Evolutionary conservation across 2,888 invertebrate genomes (phyloP).

Genomic region (Biston stratarius): DNA sequence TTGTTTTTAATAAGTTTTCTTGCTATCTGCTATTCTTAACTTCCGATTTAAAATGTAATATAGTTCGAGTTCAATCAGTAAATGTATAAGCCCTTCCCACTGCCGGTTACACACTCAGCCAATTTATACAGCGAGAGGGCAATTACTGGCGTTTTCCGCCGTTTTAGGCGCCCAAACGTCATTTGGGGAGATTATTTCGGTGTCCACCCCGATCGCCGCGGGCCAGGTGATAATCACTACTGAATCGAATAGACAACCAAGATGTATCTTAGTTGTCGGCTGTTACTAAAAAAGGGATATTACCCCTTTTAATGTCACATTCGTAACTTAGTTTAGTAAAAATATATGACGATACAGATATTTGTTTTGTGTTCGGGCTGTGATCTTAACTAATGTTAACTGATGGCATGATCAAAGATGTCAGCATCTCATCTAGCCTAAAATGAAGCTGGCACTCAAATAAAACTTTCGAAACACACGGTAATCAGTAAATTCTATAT

Average conservation of each 20-base stretch:
- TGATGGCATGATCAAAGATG: neutral
- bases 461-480: too few species aligned
- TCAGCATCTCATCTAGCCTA: too few species aligned
- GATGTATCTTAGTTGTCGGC: conserved; percentile 33
- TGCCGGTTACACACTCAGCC: conserved; percentile 77
- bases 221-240: conserved; percentile 60
- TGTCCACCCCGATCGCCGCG: conserved; percentile 54
- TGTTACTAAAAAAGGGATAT: conserved; percentile 36
- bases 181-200: conserved; percentile 77
- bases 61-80: conserved; percentile 55
- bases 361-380: too few species aligned
- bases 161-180: conserved; percentile 74
- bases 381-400: neutral
- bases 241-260: conserved; percentile 43
- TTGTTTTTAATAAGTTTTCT: too few species aligned
- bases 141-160: conserved; percentile 77
- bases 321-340: neutral
- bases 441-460: too few species aligned
- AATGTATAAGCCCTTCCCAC: conserved; percentile 61
- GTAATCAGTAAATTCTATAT: too few species aligned
- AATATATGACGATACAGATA: neutral
- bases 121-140: conserved; percentile 80
- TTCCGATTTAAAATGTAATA: neutral
- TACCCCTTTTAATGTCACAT: neutral
- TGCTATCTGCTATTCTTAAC: too few species aligned